Conservation (phyloP, 2,797 vertebrate species). For the Sebastes paucispinis region DNA sequence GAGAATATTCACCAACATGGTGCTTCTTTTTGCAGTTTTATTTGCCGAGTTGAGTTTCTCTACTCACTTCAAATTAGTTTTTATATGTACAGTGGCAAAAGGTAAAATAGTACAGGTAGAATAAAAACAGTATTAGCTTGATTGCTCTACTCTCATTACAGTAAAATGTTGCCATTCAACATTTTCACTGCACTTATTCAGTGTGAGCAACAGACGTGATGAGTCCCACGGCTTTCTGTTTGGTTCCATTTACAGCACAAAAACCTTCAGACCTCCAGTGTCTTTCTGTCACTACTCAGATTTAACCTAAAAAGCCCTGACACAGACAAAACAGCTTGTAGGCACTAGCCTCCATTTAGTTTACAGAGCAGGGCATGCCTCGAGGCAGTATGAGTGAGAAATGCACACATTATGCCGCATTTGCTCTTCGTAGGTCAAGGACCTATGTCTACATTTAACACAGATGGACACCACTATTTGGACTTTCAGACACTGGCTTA, state of each 20-base stretch:
- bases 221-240: conserved; percentile 2
- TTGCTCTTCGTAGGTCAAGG: conserved; percentile 22
- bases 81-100: neutral
- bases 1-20: neutral
- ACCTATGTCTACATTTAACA: neutral
- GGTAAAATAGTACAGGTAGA: neutral
- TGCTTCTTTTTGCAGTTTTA: neutral
- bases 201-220: neutral
- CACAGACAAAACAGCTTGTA: conserved; percentile 33
- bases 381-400: conserved; percentile 14
- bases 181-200: neutral
- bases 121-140: neutral
- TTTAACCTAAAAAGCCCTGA: conserved; percentile 29
- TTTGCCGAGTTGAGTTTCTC: neutral
- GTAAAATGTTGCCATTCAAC: neutral
- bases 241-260: conserved; percentile 4
- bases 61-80: neutral
- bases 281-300: conserved; percentile 16
- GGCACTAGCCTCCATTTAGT: conserved; percentile 26
- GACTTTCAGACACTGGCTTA: neutral
- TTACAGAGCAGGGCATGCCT: conserved; percentile 27
- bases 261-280: conserved; percentile 15
- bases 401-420: conserved; percentile 20
- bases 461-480: neutral
- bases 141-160: neutral